Evolutionary conservation across 2,888 invertebrate species (phyloP), one percentile per base, ranked within the genome.

Genomic region (Eremobia ochroleuca): DNA sequence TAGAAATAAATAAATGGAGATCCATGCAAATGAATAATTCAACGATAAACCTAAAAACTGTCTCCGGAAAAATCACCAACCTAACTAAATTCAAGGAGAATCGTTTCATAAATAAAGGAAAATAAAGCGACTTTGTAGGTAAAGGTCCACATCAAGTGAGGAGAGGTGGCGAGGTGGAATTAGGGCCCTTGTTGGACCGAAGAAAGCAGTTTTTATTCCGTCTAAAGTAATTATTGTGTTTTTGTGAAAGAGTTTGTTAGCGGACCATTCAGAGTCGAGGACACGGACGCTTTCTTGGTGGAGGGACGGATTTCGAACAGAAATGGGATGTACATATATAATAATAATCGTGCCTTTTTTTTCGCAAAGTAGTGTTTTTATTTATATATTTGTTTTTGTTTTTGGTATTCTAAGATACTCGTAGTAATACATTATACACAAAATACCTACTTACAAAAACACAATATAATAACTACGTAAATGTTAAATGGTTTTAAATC

Each of bases 191-290:
- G 95, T 96, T 86, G 86, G 84, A 77, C 79, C 89, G 86, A 94
- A 96, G 95, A 95, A 96, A 96, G 94, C 94, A 91, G 92, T 96
- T 97, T 96, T 96, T 96, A 96, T 96, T 94, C 94, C 92, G 92
- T 95, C 93, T 96, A 95, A 96, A 97, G 96, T 96, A 97, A 97
- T 97, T 96, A 97, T 97, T 96, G 95, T 96, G 95, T 96, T 96
- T 96, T 96, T 97, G 95, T 96, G 94, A 96, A 97, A 96, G 97
- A 96, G 97, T 96, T 97, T 96, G 97, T 97, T 97, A 96, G 97
- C 95, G 94, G 93, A 91, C 95, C 95, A 97, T 97, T 97, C 95
- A 96, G 92, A 85, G 85, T 85, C 85, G 91, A 91, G 92, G 93
- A 92, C 92, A 92, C 93, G 94, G 95, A 92, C 95, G 94, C 91